phyloP scores from a whole-genome alignment of 2,113 vertebrate species.

The Syngnathus scovelli region DNA sequence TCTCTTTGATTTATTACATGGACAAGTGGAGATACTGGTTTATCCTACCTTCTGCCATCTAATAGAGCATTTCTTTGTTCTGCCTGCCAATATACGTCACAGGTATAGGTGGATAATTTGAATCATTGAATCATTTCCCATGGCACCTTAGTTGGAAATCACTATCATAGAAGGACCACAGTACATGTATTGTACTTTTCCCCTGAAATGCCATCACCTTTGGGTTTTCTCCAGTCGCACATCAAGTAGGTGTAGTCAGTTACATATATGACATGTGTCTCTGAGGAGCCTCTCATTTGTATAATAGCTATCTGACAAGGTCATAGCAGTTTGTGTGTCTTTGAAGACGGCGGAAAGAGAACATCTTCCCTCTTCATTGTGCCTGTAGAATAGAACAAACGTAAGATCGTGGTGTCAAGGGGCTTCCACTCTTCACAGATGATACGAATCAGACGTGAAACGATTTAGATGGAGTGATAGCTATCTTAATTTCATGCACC shows the following conservation, averaged over 20 bases:
- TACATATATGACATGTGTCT: conserved; percentile 92
- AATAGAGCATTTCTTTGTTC: not conserved
- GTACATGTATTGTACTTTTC: not conserved
- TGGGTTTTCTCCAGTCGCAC: conserved; percentile 81
- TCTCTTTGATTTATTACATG: too few relatives aligned
- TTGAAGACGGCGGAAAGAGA: conserved; percentile 64
- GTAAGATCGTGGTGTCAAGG: conserved; percentile 59
- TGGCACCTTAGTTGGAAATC: not conserved
- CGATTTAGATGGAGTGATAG: conserved; percentile 60
- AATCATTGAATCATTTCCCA: not conserved
- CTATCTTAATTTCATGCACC: conserved; percentile 59
- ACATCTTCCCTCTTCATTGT: conserved; percentile 58
- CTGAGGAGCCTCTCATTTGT: conserved; percentile 88
- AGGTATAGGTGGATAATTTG: not conserved
- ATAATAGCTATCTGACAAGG: conserved; percentile 96
- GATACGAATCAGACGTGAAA: conserved; percentile 68
- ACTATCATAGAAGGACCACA: not conserved
- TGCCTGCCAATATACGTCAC: not conserved
- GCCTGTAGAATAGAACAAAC: conserved; percentile 62
- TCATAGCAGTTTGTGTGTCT: conserved; percentile 71
- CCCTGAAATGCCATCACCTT: conserved; percentile 58
- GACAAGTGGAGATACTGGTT: not conserved
- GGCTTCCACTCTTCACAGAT: conserved; percentile 65
- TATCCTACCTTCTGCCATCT: not conserved
- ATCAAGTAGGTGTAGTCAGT: conserved; percentile 91